A percentile compares a stretch with the other conserved stretches of the same genome.
Evolutionary conservation across 2,113 vertebrate genomes (phyloP).

Genomic region (Monopterus albus): DNA sequence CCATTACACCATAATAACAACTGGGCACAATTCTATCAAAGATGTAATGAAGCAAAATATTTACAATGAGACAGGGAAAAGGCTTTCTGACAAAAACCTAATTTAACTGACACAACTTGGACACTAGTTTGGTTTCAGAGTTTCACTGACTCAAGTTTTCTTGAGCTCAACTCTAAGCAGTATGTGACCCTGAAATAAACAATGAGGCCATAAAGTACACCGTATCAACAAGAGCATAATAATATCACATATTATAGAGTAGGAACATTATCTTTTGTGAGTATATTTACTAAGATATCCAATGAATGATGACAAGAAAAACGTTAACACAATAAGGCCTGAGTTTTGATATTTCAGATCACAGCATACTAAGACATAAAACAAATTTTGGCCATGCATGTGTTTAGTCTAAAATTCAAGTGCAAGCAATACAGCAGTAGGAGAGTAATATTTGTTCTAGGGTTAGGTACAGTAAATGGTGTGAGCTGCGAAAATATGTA

Average conservation of each 20-base stretch:
- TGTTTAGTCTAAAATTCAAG: slow-evolving; percentile 62
- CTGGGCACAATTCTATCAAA: slow-evolving; percentile 41
- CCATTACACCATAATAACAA: slow-evolving; percentile 48
- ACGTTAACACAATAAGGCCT: slow-evolving; percentile 49
- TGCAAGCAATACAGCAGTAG: slow-evolving; percentile 68
- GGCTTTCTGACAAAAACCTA: slow-evolving; percentile 38
- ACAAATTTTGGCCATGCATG: slow-evolving; percentile 78
- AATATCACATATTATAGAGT: slow-evolving; percentile 19
- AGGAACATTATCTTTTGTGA: slow-evolving; percentile 10
- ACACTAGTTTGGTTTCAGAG: slow-evolving; percentile 63
- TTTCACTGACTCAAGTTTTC: slow-evolving; percentile 42
- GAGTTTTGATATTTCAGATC: slow-evolving; percentile 52
- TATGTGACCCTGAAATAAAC: slow-evolving; percentile 44
- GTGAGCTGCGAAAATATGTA: slow-evolving; percentile 51
- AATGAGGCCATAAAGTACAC: slow-evolving; percentile 40
- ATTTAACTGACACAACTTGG: slow-evolving; percentile 65
- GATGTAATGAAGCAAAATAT: slow-evolving; percentile 58
- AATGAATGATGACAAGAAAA: slow-evolving; percentile 26
- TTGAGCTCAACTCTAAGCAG: slow-evolving; percentile 26
- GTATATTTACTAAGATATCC: slow-evolving; percentile 44
- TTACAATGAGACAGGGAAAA: slow-evolving; percentile 40
- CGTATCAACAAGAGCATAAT: slow-evolving; percentile 40
- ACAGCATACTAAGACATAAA: slow-evolving; percentile 60
- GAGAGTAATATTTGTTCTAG: slow-evolving; percentile 40
- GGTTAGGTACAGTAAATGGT: slow-evolving; percentile 44